Base-by-base conservation (phyloP, 2,113 vertebrate species). In the Sebastes schlegelii region DNA sequence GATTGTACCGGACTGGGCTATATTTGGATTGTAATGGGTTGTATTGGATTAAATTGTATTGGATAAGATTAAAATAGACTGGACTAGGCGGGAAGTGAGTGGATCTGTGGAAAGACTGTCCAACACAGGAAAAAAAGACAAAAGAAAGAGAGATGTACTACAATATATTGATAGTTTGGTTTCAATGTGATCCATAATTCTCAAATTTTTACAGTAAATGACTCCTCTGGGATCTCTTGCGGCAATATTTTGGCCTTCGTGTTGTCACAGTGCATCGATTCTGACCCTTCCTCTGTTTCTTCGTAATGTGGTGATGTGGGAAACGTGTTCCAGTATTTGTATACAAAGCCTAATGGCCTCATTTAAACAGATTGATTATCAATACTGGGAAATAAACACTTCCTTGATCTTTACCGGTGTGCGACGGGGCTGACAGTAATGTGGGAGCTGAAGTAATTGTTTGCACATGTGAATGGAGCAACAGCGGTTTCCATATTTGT, bases 311-410 rank as follows among this genome's bases (percentile, higher is more conserved):
- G 1, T n/a, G 7, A 7, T 61, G 19, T 8, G 23, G 58, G 46
- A 49, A 46, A 64, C 11, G 40, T 55, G 49, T 13, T 12, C 6
- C 48, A 43, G 19, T 77, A 14, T 46, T 40, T 68, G 71, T n/a
- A 11, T 19, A 45, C 4, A 4, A n/a, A 26, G 16, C 34, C n/a
- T 52, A 52, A 45, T n/a, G 8, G 21, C 45, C 23, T 52, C 16
- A 51, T 57, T 26, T 2, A 43, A 14, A 57, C 8, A 26, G n/a
- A 79, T 11, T 21, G 61, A 68, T 60, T 2, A 52, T 64, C 77
- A 77, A 34, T 73, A 16, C 6, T 52, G 55, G 34, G 48, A 77
- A 85, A 43, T 57, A 4, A 79, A 63, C 16, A 65, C 60, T 69
- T 73, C 19, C 51, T 58, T 58, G 14, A 68, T 58, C 63, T 34